Evolutionary conservation across 1,140 invertebrate species (phyloP).

Genomic region (Eupeodes corollae): DNA sequence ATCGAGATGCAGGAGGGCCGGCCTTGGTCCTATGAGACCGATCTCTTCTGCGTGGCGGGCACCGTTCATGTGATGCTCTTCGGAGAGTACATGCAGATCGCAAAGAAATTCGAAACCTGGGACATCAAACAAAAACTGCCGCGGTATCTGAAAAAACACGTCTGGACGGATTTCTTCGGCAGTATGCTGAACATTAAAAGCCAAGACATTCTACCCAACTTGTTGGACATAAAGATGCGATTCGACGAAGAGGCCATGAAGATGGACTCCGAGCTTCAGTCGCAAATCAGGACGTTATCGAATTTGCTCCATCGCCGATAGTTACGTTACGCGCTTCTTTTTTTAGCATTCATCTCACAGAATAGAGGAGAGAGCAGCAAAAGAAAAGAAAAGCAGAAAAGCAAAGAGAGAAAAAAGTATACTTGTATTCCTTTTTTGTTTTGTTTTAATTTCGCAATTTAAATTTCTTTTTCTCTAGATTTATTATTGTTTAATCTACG

Average conservation of each 20-base stretch:
- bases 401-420: too few species aligned
- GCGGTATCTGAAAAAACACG: slow-evolving; percentile 42
- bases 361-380: too few species aligned
- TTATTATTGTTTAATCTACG: too few species aligned
- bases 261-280: slow-evolving; percentile 39
- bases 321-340: too few species aligned
- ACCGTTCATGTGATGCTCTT: slow-evolving; percentile 80
- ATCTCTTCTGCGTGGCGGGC: slow-evolving; percentile 78
- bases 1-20: slow-evolving; percentile 77
- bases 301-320: slow-evolving; percentile 36
- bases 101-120: slow-evolving; percentile 26
- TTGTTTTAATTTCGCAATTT: too few species aligned
- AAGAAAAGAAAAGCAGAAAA: too few species aligned
- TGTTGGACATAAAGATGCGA: slow-evolving; percentile 48
- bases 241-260: slow-evolving; percentile 47
- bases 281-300: slow-evolving; percentile 32
- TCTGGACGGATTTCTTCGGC: slow-evolving; percentile 56
- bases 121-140: slow-evolving; percentile 50
- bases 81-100: slow-evolving; percentile 72
- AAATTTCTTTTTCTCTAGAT: too few species aligned
- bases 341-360: too few species aligned
- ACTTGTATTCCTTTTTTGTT: too few species aligned
- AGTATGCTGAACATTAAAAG: slow-evolving; percentile 56
- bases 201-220: slow-evolving; percentile 50
- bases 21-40: slow-evolving; percentile 88